Evolutionary conservation across 2,888 invertebrate genomes (phyloP).

Genomic region (Dynastes grantii): DNA sequence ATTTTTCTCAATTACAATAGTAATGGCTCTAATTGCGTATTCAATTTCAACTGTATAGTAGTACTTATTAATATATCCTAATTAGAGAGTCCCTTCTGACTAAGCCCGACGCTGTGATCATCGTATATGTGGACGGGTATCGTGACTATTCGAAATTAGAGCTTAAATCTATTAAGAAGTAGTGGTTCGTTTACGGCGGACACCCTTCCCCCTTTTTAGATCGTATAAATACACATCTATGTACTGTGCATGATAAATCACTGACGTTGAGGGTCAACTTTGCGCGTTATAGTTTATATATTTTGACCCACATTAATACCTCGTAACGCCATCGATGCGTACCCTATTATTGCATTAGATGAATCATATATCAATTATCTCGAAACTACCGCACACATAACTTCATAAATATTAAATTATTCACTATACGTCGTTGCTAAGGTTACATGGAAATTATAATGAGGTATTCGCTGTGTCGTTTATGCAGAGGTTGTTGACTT

Average conservation of each 20-base stretch:
- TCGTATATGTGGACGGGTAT: conserved; percentile 7
- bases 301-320: conserved; percentile 45
- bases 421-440: conserved; percentile 21
- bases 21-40: conserved; percentile 47
- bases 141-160: conserved; percentile 47
- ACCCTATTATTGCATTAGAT: conserved; percentile 37
- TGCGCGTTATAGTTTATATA: conserved; percentile 26
- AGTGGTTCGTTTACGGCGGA: conserved; percentile 31
- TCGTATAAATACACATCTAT: neutral
- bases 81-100: conserved; percentile 38
- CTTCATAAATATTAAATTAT: conserved; percentile 42
- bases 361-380: conserved; percentile 44
- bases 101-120: neutral
- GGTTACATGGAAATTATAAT: conserved; percentile 34
- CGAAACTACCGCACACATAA: conserved; percentile 18
- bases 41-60: conserved; percentile 33
- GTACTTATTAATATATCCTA: conserved; percentile 48
- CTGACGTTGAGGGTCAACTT: conserved; percentile 16
- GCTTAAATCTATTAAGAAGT: conserved; percentile 49
- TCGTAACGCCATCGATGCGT: neutral
- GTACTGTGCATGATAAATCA: conserved; percentile 33
- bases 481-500: conserved; percentile 28
- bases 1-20: conserved; percentile 48
- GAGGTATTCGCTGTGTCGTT: conserved; percentile 17
- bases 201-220: conserved; percentile 34